A percentile compares a stretch with the other conserved stretches of the same genome.
Evolutionary conservation across 2,888 invertebrate genomes (phyloP).

Genomic region (Pheosia gnoma): DNA sequence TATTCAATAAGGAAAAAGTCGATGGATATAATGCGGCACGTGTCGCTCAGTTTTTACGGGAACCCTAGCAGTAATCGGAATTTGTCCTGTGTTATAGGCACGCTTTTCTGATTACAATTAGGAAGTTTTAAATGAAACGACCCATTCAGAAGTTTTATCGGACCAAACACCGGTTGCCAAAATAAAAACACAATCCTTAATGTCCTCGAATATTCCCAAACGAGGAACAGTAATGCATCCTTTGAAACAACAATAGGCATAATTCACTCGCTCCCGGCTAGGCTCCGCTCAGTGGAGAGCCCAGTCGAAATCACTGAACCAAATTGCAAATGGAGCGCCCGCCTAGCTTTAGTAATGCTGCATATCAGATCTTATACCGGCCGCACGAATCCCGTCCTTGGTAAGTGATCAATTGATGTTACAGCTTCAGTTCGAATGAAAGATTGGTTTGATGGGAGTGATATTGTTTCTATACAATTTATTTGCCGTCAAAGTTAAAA

Average conservation of each 20-base stretch:
- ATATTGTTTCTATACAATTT: slow-evolving; percentile 10
- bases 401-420: slow-evolving; percentile 41
- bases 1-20: no score
- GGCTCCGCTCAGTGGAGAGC: slow-evolving; percentile 54
- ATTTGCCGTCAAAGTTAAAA: background rate
- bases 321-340: slow-evolving; percentile 69
- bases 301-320: slow-evolving; percentile 71
- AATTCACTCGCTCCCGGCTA: slow-evolving; percentile 55
- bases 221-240: slow-evolving; percentile 52
- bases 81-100: no score
- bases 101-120: no score
- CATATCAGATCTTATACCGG: slow-evolving; percentile 45
- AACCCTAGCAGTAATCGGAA: no score
- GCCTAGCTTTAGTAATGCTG: slow-evolving; percentile 40
- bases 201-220: slow-evolving; percentile 39
- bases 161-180: background rate
- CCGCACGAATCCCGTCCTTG: background rate
- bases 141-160: no score
- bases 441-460: slow-evolving; percentile 13
- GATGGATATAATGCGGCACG: no score
- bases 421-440: slow-evolving; percentile 15
- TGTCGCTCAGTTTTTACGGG: no score
- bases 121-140: no score
- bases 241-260: slow-evolving; percentile 63
- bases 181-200: background rate